Evolutionary conservation across 2,113 vertebrate genomes (phyloP), one percentile per base, ranked within the genome.

Genomic region (Eubucco bourcierii): DNA sequence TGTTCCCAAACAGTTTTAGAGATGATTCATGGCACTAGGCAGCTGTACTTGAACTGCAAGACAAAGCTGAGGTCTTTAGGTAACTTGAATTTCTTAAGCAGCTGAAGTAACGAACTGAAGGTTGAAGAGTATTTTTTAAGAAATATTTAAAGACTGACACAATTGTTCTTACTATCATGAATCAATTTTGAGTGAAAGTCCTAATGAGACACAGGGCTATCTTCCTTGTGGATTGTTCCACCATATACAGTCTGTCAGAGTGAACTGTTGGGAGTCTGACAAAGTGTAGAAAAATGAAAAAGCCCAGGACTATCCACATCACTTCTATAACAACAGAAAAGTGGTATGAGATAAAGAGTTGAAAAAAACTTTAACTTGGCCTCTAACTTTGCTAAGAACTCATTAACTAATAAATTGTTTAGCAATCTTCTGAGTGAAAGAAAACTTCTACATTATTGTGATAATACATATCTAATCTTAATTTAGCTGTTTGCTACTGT

Each of bases 401-500:
- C 96, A 96, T 95, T 97, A 96, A 74, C 27, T 29, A 95, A 95
- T 88, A 92, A 89, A 33, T 44, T 88, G 29, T 55, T 31, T 46
- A 90, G 27, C 70, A 92, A 64, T 61, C 78, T 88, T 89, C 80
- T 87, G 73, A 78, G 41, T 70, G 63, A 95, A 90, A 79, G 68
- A 84, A 95, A 96, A 87, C 33, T 75, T 93, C 84, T 76, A 96
- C 33, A 47, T 2, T 55, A 33, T 44, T 80, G 73, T 89, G 88
- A 95, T 93, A 97, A 29, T 24, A 34, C 8, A 8, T 41, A 95
- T 88, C 84, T 96, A 93, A 97, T 96, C 95, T 90, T 84, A 84
- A 75, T 14, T 92, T 84, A 93, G 65, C 34, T 81, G 33, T 93
- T 56, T 91, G 73, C 25, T 27, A 66, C 81, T 44, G 19, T 93